These are phyloP conservation scores for Symphodus melops DNA, from an alignment of 2,113 vertebrate species.

Conservation along the genomic window DNA sequence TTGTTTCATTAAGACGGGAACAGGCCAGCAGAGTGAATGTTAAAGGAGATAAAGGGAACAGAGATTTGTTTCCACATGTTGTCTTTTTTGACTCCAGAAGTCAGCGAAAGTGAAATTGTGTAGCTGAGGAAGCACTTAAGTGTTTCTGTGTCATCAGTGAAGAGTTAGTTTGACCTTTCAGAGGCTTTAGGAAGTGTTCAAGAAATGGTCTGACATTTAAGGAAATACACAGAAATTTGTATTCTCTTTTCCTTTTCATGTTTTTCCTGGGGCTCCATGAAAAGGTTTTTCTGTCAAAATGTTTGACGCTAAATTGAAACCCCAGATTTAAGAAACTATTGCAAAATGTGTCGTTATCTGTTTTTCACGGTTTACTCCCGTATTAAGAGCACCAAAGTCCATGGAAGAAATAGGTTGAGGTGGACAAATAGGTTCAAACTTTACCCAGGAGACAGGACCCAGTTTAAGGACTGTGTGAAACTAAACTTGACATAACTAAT, in stretches of 20 bases:
- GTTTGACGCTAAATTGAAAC: not conserved
- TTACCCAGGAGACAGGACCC: not conserved
- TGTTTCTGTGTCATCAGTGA: constrained; percentile 10
- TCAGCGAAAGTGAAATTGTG: constrained; percentile 41
- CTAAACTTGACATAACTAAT: not conserved
- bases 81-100: constrained; percentile 42
- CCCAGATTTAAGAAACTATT: not conserved
- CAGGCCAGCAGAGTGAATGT: constrained; percentile 67
- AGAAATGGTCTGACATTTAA: not conserved
- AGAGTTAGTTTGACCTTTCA: constrained; percentile 17
- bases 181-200: not conserved
- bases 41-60: constrained; percentile 67
- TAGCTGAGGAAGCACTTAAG: constrained; percentile 14
- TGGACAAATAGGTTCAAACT: not conserved
- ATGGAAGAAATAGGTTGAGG: not conserved
- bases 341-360: not conserved
- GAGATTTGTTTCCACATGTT: constrained; percentile 61
- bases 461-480: not conserved
- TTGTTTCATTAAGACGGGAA: constrained; percentile 74
- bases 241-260: not conserved
- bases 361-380: not conserved
- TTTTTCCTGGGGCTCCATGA: constrained; percentile 1
- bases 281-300: not conserved
- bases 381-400: not conserved
- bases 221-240: not conserved